Evolutionary conservation across 1,140 invertebrate genomes (phyloP), one percentile per base, ranked within the genome.

Genomic region (Oppia nitens): DNA sequence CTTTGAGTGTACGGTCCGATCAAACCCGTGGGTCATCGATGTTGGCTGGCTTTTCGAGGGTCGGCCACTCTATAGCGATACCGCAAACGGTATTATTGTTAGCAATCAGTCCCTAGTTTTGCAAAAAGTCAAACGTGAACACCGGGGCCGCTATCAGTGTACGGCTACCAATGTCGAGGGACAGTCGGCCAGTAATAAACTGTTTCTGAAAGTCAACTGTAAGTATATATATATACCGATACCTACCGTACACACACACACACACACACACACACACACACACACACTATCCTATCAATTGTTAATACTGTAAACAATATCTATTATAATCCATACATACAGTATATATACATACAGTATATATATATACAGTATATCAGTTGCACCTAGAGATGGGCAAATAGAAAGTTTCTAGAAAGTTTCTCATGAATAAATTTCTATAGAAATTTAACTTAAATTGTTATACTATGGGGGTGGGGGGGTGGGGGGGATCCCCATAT

Each of bases 81-180:
- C 47, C 27, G 78, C 79, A 1, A 78, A 78, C 17, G 83, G 85
- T 17, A 76, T 87, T 14, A 83, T 88, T 52, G 74, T 87, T 59
- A 87, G 82, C 68, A 84, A 85, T 69, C 82, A 83, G 65, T 87
- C 68, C 11, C 60, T 72, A 11, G 70, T 70, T 1, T 64, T 72
- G 17, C 69, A 72, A 60, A 62, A 64, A n/a, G 68, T 72, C 1
- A 55, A 57, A 24, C 55, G 67, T 24, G 64, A 65, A 24, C 61
- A 68, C 28, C 60, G 67, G 3, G 70, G 70, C 3, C 47, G 61
- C 11, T 93, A 92, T 72, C 85, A 85, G 1, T 93, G 89, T 68
- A 82, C 87, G 1, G 89, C 87, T 0, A 83, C 82, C 70, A 93
- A 92, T 70, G 80, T 81, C 0, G 87, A 91, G 72, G 89, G 89